These are phyloP conservation scores for Fukomys damarensis DNA, from an alignment of 2,113 vertebrate genomes.

Conservation along the genomic window DNA sequence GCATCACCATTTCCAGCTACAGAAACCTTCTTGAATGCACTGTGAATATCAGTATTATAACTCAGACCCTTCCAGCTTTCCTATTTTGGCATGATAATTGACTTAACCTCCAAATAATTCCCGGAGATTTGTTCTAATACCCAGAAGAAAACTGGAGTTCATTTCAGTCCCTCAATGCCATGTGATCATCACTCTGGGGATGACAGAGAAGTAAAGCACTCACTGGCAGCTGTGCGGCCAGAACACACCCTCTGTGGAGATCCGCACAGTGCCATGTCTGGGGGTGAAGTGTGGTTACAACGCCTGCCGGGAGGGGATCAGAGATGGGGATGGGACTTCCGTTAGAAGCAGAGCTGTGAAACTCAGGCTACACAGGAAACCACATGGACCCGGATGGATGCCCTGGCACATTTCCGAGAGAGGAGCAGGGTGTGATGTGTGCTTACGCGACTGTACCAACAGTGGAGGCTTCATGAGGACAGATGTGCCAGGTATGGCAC, in stretches of 20 bases:
- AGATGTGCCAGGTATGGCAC: fast-evolving
- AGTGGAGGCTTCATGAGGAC: not conserved
- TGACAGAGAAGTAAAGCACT: not conserved
- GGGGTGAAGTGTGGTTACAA: too few species aligned
- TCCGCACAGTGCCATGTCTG: not conserved
- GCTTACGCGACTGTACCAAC: fast-evolving
- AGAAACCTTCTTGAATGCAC: not conserved
- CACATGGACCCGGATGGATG: not conserved
- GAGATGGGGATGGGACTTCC: not conserved
- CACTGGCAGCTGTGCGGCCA: fast-evolving
- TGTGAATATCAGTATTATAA: not conserved
- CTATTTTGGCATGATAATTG: not conserved
- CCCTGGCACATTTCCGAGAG: not conserved
- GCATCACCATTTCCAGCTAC: not conserved
- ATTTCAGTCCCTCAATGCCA: not conserved
- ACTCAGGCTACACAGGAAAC: not conserved
- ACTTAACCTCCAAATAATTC: not conserved
- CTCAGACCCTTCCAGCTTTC: not conserved
- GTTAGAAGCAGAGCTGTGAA: not conserved
- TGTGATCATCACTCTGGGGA: not conserved
- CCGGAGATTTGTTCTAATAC: not conserved
- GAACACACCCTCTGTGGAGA: too few species aligned
- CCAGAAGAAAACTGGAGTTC: not conserved
- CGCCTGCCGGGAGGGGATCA: not conserved
- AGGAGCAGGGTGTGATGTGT: fast-evolving